A percentile compares a stretch with the other conserved stretches of the same genome.
These are phyloP conservation scores for Aricia artaxerxes DNA, from an alignment of 2,888 invertebrate species.

Conservation along the genomic window DNA sequence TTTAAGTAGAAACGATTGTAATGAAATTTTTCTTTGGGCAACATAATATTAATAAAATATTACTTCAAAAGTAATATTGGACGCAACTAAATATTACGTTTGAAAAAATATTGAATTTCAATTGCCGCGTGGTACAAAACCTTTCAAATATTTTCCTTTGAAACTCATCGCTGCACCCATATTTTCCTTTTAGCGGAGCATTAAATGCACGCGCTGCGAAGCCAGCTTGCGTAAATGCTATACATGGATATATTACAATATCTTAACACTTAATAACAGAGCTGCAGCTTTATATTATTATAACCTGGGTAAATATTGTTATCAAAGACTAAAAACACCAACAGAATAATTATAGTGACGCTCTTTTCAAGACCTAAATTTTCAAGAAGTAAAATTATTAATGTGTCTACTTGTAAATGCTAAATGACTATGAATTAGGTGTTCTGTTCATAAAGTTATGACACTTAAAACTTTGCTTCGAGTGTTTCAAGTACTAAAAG, in stretches of 20 bases:
- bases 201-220: constrained; percentile 29
- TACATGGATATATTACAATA: constrained; percentile 17
- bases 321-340: not conserved
- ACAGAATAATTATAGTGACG: not conserved
- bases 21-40: too few relatives aligned
- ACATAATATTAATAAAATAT: not conserved
- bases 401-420: not conserved
- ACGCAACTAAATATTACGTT: not conserved
- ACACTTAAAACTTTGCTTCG: constrained; percentile 6
- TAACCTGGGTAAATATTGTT: not conserved
- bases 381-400: not conserved
- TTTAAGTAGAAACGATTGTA: too few relatives aligned
- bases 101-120: constrained; percentile 21
- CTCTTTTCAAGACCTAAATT: not conserved
- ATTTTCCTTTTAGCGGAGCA: constrained; percentile 19
- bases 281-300: not conserved
- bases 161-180: constrained; percentile 21
- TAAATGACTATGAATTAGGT: constrained; percentile 8
- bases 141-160: constrained; percentile 13
- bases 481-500: constrained; percentile 6
- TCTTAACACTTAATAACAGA: constrained; percentile 16
- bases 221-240: constrained; percentile 9
- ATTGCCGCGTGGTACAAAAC: not conserved
- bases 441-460: constrained; percentile 11
- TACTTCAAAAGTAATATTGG: not conserved